A percentile compares a stretch with the other conserved stretches of the same genome.
phyloP scores from a whole-genome alignment of 2,888 invertebrate species.

The Leptogaster cylindrica region DNA sequence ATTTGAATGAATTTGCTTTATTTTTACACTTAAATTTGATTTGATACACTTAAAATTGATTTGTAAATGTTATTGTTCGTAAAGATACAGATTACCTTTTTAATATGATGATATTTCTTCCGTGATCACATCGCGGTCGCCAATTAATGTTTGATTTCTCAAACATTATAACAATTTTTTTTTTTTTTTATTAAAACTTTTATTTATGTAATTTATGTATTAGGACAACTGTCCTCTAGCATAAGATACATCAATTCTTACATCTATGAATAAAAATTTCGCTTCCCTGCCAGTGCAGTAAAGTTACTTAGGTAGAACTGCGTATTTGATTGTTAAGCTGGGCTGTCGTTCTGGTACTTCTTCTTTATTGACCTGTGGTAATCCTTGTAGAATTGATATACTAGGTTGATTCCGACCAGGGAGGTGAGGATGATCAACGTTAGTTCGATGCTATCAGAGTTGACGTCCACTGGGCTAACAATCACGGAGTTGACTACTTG shows the following conservation, averaged over 20 bases:
- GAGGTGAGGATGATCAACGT: not conserved
- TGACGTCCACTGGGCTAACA: not conserved
- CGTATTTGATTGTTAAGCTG: not conserved
- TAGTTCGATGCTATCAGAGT: not conserved
- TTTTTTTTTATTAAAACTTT: not conserved
- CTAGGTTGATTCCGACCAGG: not conserved
- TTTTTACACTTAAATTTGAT: no score
- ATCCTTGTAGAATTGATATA: not conserved
- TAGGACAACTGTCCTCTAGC: not conserved
- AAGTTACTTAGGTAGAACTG: not conserved
- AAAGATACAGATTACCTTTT: no score
- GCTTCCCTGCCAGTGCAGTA: not conserved
- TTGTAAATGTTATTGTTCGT: no score
- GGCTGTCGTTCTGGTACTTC: not conserved
- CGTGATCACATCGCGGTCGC: no score
- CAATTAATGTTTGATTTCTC: no score
- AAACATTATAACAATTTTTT: no score
- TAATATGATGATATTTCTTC: no score
- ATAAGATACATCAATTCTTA: conserved; percentile 4
- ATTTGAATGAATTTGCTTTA: no score
- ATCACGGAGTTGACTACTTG: not conserved
- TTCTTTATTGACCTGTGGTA: not conserved
- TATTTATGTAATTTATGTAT: not conserved
- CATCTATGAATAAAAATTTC: not conserved
- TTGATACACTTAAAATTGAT: no score